Base-by-base conservation (phyloP, 1,140 invertebrate species). In the Hormaphis cornu region DNA sequence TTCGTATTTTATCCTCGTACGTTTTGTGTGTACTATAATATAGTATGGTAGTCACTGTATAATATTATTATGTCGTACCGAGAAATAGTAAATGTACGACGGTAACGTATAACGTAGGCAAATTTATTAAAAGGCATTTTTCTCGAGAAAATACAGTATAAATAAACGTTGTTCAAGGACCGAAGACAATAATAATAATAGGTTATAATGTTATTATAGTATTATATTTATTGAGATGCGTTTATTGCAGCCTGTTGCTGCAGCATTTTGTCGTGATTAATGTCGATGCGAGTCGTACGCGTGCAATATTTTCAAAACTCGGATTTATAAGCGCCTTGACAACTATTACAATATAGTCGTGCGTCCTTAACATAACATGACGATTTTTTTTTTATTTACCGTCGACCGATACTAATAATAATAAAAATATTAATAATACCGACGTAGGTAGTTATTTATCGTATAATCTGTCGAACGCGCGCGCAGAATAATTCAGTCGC, bases 161-260 rank as follows among this genome's bases (percentile, higher is more conserved):
- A 44, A 46, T 61, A 44, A 26, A 61, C n/a, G n/a, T n/a, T 30
- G 24, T 28, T 28, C 56, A 46, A 61, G 58, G 58, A 44, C 42
- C n/a, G n/a, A n/a, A n/a, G n/a, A n/a, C n/a, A n/a, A n/a, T n/a
- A n/a, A n/a, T n/a, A n/a, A n/a, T n/a, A n/a, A n/a, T n/a, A n/a
- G n/a, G n/a, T n/a, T n/a, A n/a, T n/a, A n/a, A n/a, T n/a, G n/a
- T n/a, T n/a, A 16, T 30, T 18, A 40, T 61, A 61, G 24, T 14
- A 35, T 20, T 3, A 46, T 61, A 44, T 46, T 46, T 61, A 46
- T 26, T 14, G 28, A 61, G 40, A 61, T 46, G 26, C 58, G 46
- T 61, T 61, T 46, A 46, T 30, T 30, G 35, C n/a, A n/a, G n/a
- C 54, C 20, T 44, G 58, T 20, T 44, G n/a, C 12, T 26, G 42